phyloP scores from a whole-genome alignment of 2,797 vertebrate species.

The Urocyon cinereoargenteus region DNA sequence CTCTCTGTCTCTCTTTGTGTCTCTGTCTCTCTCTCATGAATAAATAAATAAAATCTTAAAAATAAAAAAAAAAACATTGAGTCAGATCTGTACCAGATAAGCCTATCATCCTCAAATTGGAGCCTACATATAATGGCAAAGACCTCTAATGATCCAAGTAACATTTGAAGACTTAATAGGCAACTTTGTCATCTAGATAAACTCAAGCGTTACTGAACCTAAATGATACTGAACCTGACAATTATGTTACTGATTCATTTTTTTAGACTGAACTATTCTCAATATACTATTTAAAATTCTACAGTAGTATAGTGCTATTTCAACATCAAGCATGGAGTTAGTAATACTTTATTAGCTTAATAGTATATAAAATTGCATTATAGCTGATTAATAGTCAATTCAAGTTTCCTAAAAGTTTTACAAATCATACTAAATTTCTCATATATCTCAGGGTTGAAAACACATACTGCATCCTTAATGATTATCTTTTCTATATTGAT shows the following conservation, averaged over 20 bases:
- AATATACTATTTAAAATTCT: slow-evolving; percentile 5
- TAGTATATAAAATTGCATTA: background rate
- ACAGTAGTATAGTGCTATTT: background rate
- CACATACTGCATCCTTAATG: background rate
- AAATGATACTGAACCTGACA: slow-evolving; percentile 59
- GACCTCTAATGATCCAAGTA: slow-evolving; percentile 62
- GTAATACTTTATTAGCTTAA: slow-evolving; percentile 1
- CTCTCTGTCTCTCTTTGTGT: no score
- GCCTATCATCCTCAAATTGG: background rate
- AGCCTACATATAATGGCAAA: slow-evolving; percentile 61
- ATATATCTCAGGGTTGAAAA: background rate
- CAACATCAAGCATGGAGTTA: background rate
- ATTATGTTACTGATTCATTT: slow-evolving; percentile 15
- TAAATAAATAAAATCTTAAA: no score
- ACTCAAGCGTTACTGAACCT: slow-evolving; percentile 58
- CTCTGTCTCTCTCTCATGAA: no score
- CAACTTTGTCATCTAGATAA: slow-evolving; percentile 16
- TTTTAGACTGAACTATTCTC: background rate
- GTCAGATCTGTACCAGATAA: background rate
- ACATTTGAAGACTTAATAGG: slow-evolving; percentile 69
- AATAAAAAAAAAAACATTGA: background rate
- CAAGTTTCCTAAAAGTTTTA: background rate
- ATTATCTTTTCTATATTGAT: background rate
- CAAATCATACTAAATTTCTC: background rate
- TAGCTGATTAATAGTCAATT: background rate